Conservation (phyloP, 2,888 invertebrate genomes). For the Euproctis similis region DNA sequence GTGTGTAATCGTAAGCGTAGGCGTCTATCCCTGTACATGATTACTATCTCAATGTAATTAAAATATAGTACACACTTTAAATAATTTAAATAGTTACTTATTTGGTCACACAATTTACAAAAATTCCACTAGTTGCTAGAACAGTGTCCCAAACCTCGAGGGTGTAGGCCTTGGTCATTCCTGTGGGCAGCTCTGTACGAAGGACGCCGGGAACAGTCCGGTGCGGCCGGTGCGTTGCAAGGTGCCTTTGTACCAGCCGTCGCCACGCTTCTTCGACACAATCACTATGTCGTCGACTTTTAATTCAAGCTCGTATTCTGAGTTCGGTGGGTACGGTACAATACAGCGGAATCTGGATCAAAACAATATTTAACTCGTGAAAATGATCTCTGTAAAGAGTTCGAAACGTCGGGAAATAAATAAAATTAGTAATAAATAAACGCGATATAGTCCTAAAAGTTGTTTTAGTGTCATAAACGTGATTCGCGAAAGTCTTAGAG, state of each 20-base stretch:
- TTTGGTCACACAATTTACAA: too few species aligned
- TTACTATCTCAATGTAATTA: too few species aligned
- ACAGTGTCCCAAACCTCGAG: slow-evolving; percentile 31
- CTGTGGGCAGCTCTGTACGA: slow-evolving; percentile 81
- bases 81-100: too few species aligned
- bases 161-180: slow-evolving; percentile 40
- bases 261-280: slow-evolving; percentile 93
- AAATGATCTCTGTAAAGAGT: too few species aligned
- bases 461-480: too few species aligned
- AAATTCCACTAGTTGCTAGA: slow-evolving; percentile 13
- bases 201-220: slow-evolving; percentile 96
- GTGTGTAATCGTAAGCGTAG: too few species aligned
- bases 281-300: slow-evolving; percentile 93
- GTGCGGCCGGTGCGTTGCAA: slow-evolving; percentile 92
- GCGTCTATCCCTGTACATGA: too few species aligned
- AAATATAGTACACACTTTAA: too few species aligned
- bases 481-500: too few species aligned
- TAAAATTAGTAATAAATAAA: too few species aligned
- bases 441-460: too few species aligned
- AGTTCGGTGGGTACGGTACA: slow-evolving; percentile 95
- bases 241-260: slow-evolving; percentile 97
- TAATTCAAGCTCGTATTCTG: slow-evolving; percentile 92
- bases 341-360: slow-evolving; percentile 87
- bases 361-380: not conserved
- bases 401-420: too few species aligned